These are phyloP conservation scores for Drosophila gaucha DNA, from an alignment of 2,888 invertebrate genomes.

Conservation along the genomic window DNA sequence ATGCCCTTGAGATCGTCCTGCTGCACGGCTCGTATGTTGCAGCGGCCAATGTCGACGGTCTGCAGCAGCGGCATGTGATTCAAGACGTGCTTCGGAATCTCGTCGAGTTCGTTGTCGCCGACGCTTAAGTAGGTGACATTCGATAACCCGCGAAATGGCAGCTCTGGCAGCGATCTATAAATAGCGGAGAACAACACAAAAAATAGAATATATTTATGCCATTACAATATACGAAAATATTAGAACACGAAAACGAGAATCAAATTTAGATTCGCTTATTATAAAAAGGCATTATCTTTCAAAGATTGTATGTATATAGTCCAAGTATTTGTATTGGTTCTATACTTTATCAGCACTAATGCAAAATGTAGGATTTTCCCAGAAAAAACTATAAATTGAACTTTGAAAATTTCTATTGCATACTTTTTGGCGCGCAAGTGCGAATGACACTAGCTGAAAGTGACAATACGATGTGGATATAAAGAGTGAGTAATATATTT, in stretches of 20 bases:
- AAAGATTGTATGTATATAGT: too few species aligned
- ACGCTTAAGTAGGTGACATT: conserved; percentile 91
- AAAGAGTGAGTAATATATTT: not conserved
- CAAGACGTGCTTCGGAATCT: conserved; percentile 91
- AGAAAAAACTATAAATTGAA: too few species aligned
- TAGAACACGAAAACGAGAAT: conserved; percentile 29
- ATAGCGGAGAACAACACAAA: conserved; percentile 40
- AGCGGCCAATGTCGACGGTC: conserved; percentile 92
- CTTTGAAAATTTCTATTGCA: conserved; percentile 45
- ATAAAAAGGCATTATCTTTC: not conserved
- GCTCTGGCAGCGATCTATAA: conserved; percentile 89
- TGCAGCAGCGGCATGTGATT: conserved; percentile 91
- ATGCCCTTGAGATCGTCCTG: conserved; percentile 91
- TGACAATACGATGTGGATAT: too few species aligned
- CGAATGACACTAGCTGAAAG: not conserved
- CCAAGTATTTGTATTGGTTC: not conserved
- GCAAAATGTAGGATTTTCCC: not conserved
- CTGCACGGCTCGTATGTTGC: conserved; percentile 90
- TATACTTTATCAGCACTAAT: not conserved
- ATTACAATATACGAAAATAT: conserved; percentile 40
- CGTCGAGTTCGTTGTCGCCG: conserved; percentile 91
- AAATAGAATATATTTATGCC: conserved; percentile 25
- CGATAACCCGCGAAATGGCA: conserved; percentile 90
- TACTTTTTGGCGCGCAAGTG: conserved; percentile 42
- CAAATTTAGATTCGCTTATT: conserved; percentile 1